Evolutionary conservation across 2,113 vertebrate genomes (phyloP), one percentile per base, ranked within the genome.

Genomic region (Neoarius graeffei): DNA sequence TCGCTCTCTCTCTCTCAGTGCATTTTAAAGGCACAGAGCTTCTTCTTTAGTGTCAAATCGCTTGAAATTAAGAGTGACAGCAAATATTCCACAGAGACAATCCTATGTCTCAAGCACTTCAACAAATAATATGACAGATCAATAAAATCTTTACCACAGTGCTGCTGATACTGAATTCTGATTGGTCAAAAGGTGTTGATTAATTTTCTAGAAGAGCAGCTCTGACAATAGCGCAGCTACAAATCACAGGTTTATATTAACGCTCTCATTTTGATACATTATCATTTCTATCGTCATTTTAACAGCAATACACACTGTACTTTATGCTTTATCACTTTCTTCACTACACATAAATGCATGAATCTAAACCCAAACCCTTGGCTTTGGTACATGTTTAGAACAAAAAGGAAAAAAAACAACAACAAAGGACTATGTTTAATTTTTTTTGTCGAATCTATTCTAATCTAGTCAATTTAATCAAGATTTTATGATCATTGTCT

Each of bases 1-100:
- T 59, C 71, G 60, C 35, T 87, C 4, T 25, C 76, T 57, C 52
- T 86, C 67, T 74, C 42, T 35, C 76, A 50, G 79, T 81, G 71
- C 50, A 52, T 77, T 83, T 90, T 84, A 88, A 90, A 90, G 85
- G 59, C 57, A 81, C 76, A 86, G 48, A 25, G 84, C 83, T 59
- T 59, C 82, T 66, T 30, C 52, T 59, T 81, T 50, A 76, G 52
- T 14, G 20, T 76, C 8, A 25, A 25, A 10, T 52, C 1, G 4
- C 3, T 76, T 76, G 25, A 50, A 50, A 76, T 50, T 23, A 76
- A 50, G 10, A 76, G 20, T 50, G 73, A 76, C 73, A 76, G 19
- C 3, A 73, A 42, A 10, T 30, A 71, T 14, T 19, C 27, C 7
- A 20, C 35, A 73, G 13, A 71, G 67, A 73, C 30, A 2, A 20